Evolutionary conservation across 1,140 invertebrate genomes (phyloP), one percentile per base, ranked within the genome.

Genomic region (Cydia strobilella): DNA sequence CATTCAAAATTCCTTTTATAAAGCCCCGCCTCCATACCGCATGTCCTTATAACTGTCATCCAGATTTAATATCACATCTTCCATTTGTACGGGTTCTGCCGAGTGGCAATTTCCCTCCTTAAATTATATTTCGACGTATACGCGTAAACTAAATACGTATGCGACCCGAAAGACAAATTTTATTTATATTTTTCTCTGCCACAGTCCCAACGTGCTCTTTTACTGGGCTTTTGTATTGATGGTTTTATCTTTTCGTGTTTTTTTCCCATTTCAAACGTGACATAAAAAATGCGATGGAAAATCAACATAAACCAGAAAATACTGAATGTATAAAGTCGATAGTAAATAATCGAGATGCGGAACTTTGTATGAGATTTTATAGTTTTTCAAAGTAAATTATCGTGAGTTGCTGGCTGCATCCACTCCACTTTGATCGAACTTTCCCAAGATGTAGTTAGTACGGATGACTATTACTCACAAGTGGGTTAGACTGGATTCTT

Each of bases 51-150:
- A 86, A 86, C 88, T 89, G 90, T 88, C 89, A 89, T 85, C 82
- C 78, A 88, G 87, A 89, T 89, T 91, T 91, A 87, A 91, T 90
- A 91, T 89, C 86, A 85, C 83, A 88, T 89, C 87, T 86, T 82
- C 81, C 84, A 85, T 87, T 87, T 85, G 84, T 86, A 84, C 77
- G 85, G 84, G 79, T 84, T 86, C 80, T 73, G 81, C 81, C 81
- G 78, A 78, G 80, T 88, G 82, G 84, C 90, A 90, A 92, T 92
- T 90, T 88, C 87, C 89, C 87, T 89, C 80, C 82, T 87, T 86
- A 92, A 89, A 92, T 90, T 92, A 85, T 89, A 86, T 92, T 90
- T 90, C 82, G 83, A 86, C 82, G 86, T 84, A 88, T 87, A 82
- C 88, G 78, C 85, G 82, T 84, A 85, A 90, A 87, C 89, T 89